phyloP scores from a whole-genome alignment of 2,797 vertebrate species.

The Falco novaeseelandiae region DNA sequence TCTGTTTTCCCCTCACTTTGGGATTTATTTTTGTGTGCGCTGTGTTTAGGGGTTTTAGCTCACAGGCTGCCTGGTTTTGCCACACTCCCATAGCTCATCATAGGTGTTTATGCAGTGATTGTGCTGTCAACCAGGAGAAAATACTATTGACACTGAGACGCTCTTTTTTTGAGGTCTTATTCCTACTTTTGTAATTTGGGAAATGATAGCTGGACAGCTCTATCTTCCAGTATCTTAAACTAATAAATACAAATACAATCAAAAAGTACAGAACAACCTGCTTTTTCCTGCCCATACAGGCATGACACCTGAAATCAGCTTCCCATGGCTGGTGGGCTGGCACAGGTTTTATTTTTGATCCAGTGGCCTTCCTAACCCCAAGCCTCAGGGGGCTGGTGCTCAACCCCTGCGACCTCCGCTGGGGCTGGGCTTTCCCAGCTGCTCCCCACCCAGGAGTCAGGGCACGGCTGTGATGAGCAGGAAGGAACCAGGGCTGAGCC shows the following conservation, averaged over 20 bases:
- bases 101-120: neutral
- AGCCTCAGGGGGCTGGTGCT: neutral
- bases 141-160: neutral
- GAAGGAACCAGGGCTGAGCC: neutral
- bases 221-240: neutral
- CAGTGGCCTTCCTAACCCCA: neutral
- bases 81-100: neutral
- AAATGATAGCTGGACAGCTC: neutral
- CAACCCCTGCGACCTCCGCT: no score
- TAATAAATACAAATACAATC: neutral
- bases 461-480: accelerated
- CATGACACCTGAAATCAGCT: neutral
- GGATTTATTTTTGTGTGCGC: no score
- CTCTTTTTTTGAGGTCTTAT: neutral
- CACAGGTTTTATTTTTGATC: neutral
- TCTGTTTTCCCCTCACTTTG: neutral
- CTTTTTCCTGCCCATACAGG: accelerated
- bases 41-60: neutral
- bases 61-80: neutral
- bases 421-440: neutral
- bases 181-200: neutral
- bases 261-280: neutral
- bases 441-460: neutral
- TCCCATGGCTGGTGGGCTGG: accelerated
- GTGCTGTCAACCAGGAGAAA: neutral